Conservation (phyloP, 2,888 invertebrate species). For the Theretra japonica region DNA sequence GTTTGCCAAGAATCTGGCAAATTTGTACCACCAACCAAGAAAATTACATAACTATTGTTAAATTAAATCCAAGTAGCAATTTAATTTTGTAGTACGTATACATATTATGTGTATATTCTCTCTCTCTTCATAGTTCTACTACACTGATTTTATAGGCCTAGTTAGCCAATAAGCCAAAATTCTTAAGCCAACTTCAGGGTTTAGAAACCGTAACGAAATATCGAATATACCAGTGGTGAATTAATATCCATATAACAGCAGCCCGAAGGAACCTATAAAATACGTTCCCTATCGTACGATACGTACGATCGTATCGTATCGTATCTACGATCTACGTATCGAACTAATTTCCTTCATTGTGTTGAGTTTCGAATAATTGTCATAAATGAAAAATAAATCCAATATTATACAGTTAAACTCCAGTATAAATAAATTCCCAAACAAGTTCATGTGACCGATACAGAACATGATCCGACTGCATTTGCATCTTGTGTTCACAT, state of each 20-base stretch:
- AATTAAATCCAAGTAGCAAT: background rate
- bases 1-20: constrained; percentile 12
- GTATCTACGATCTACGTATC: too few species aligned
- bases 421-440: background rate
- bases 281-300: too few species aligned
- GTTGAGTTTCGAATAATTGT: background rate
- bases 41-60: background rate
- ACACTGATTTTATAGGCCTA: background rate
- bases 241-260: too few species aligned
- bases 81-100: background rate
- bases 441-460: background rate
- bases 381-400: background rate
- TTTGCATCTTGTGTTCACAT: constrained; percentile 19
- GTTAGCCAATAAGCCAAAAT: too few species aligned
- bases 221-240: too few species aligned
- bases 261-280: too few species aligned
- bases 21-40: background rate
- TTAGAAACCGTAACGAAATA: too few species aligned
- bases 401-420: background rate
- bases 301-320: too few species aligned
- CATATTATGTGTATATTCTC: background rate
- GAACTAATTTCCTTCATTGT: background rate
- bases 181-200: too few species aligned
- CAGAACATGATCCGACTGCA: background rate
- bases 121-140: too few species aligned